Percentiles rank a stretch among this genome's conserved stretches.
These are phyloP conservation scores for Calidris pugnax DNA, from an alignment of 2,113 vertebrate genomes.

Conservation along the genomic window DNA sequence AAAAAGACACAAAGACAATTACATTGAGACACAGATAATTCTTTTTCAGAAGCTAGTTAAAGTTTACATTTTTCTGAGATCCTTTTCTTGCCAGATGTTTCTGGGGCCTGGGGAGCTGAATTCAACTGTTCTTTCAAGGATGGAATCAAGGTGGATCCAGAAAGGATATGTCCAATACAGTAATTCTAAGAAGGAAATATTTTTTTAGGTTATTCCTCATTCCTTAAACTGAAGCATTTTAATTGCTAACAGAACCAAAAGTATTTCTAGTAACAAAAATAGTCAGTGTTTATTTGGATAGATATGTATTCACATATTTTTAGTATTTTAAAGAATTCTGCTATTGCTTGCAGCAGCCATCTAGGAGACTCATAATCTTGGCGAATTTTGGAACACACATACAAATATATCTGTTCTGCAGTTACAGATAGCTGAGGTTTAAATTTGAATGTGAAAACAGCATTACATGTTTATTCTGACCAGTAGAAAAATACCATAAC, in stretches of 20 bases:
- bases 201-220: conserved; percentile 12
- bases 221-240: conserved; percentile 22
- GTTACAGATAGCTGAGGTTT: neutral
- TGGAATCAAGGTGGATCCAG: neutral
- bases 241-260: conserved; percentile 31
- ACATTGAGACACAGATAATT: neutral
- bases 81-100: neutral
- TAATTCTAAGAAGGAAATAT: neutral
- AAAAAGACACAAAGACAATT: neutral
- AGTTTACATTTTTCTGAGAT: neutral
- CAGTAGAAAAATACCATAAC: neutral
- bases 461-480: neutral
- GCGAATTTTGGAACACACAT: neutral
- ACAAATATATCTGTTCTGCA: neutral
- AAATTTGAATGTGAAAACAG: neutral
- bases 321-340: conserved; percentile 7
- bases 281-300: conserved; percentile 17
- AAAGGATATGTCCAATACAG: neutral
- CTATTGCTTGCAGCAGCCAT: neutral
- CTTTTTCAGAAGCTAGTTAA: neutral
- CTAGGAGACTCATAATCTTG: neutral
- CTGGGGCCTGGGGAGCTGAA: neutral
- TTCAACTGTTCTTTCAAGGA: neutral
- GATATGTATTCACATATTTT: conserved; percentile 6
- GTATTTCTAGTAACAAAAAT: conserved; percentile 33